A percentile compares a stretch with the other conserved stretches of the same genome.
Evolutionary conservation across 2,113 vertebrate genomes (phyloP).

Genomic region (Rhagologus leucostigma): DNA sequence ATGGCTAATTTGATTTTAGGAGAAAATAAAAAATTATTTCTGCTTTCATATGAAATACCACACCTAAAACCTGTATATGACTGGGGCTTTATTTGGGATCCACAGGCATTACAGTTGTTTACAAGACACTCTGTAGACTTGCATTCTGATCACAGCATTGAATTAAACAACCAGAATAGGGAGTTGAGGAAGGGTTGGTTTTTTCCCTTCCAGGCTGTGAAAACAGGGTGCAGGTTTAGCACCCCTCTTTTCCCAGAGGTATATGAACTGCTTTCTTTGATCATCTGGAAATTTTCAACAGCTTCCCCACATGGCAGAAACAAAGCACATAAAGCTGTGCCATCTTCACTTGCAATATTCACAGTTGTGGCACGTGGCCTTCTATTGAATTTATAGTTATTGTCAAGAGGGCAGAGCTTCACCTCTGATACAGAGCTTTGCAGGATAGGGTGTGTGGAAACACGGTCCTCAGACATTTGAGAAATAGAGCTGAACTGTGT

Average conservation of each 20-base stretch:
- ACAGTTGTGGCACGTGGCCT: background rate
- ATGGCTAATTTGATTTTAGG: background rate
- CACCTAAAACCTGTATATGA: background rate
- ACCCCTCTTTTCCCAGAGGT: background rate
- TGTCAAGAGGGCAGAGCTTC: background rate
- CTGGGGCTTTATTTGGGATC: background rate
- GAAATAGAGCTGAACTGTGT: background rate
- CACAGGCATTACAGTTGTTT: background rate
- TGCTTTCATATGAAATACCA: background rate
- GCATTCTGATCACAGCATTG: background rate
- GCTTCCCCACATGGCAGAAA: background rate
- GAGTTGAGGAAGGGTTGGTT: background rate
- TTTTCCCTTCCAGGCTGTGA: background rate
- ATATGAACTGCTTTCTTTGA: background rate
- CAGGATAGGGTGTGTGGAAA: background rate
- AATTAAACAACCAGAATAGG: background rate
- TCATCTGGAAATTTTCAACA: background rate
- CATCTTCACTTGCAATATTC: background rate
- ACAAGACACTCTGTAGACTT: background rate
- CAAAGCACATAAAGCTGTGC: background rate
- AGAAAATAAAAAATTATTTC: background rate
- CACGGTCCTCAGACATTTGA: rapidly evolving
- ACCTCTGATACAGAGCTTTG: background rate
- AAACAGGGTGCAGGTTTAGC: background rate
- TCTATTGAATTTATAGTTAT: background rate